Evolutionary conservation across 2,888 invertebrate genomes (phyloP), one percentile per base, ranked within the genome.

Genomic region (Trachelus stipa): DNA sequence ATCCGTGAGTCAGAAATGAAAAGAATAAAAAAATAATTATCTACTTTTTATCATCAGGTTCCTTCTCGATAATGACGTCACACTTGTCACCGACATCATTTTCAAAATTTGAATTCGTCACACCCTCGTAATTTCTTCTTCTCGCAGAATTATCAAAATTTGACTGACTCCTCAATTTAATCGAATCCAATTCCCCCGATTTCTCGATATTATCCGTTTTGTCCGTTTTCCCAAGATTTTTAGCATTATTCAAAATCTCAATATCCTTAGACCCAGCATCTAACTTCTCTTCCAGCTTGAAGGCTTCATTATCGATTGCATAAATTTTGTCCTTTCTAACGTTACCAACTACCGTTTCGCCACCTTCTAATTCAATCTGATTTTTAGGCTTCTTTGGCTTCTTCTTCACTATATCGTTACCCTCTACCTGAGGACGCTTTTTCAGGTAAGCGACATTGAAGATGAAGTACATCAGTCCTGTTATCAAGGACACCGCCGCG

Each of bases 401-500:
- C 85, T 94, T 94, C 87, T 93, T 94, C 77, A 93, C 93, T 84
- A 94, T 93, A 85, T 94, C 94, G 85, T 93, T 93, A 30, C 93
- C 93, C 80, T 93, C 93, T 3, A 91, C 90, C 75, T 91, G 90
- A 0, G 93, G 92, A 73, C 93, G 91, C 82, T 94, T 93, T 68
- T 93, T 93, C 85, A 96, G 92, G 88, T 94, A 96, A 78, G 94
- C 92, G 78, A 93, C 92, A 89, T 96, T 96, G 89, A 96, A 95
- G 23, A 94, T 89, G 85, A 94, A 94, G 90, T 96, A 96, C 74
- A 95, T 90, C 83, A 95, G 91, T 68, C 95, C 95, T 11, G 95
- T 94, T 34, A 95, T 87, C 33, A 94, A 92, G 0, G 94, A 94
- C 1, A 94, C 92, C 1, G 93, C 92, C 0, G 96, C 92, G 87